phyloP scores from a whole-genome alignment of 2,888 invertebrate genomes.

The Scaptomyza tumidula region DNA sequence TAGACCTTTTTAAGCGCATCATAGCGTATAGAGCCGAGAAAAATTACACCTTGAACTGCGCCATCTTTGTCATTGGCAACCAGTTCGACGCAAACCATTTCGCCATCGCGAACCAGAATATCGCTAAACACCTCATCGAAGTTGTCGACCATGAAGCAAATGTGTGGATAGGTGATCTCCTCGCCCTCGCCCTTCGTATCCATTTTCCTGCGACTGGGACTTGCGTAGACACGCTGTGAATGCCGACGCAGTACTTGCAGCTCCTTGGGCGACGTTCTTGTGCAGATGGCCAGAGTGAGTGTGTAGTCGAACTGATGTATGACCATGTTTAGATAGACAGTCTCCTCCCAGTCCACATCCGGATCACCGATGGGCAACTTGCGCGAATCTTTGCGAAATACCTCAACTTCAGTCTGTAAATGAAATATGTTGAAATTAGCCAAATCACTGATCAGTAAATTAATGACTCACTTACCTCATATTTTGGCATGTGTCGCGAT shows the following conservation, averaged over 20 bases:
- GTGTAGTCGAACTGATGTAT: slow-evolving; percentile 99
- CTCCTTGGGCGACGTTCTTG: slow-evolving; percentile 98
- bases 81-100: slow-evolving; percentile 99
- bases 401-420: slow-evolving; percentile 95
- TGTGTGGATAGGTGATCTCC: slow-evolving; percentile 99
- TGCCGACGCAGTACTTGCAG: slow-evolving; percentile 96
- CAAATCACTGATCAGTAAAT: neutral
- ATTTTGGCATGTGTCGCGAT: slow-evolving; percentile 94
- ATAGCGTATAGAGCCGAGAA: slow-evolving; percentile 98
- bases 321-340: slow-evolving; percentile 98
- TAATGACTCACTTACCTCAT: slow-evolving; percentile 87
- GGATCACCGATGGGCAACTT: slow-evolving; percentile 98
- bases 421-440: neutral
- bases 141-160: slow-evolving; percentile 99
- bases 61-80: slow-evolving; percentile 96
- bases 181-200: slow-evolving; percentile 99
- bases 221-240: slow-evolving; percentile 98
- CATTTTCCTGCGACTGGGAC: slow-evolving; percentile 98
- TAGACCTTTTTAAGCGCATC: slow-evolving; percentile 98
- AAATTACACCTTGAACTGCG: slow-evolving; percentile 95
- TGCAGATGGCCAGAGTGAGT: slow-evolving; percentile 98
- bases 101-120: slow-evolving; percentile 98
- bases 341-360: slow-evolving; percentile 99
- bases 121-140: slow-evolving; percentile 99
- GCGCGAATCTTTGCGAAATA: slow-evolving; percentile 98